Evolutionary conservation across 1,140 invertebrate species (phyloP).

Genomic region (Drosophila murphyi): DNA sequence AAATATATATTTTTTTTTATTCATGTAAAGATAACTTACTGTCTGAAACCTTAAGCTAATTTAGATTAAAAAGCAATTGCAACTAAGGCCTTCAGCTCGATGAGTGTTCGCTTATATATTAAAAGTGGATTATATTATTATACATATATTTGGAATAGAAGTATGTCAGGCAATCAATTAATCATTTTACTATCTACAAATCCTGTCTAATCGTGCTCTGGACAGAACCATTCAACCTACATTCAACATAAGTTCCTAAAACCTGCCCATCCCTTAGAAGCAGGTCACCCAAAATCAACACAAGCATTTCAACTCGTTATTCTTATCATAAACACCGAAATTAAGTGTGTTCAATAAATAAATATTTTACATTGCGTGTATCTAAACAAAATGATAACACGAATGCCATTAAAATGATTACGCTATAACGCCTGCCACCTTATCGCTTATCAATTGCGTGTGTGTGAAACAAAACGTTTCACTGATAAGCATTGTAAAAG

Average conservation of each 20-base stretch:
- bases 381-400: conserved; percentile 32
- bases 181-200: conserved; percentile 34
- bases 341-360: conserved; percentile 1
- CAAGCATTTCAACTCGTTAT: not conserved
- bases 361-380: conserved; percentile 17
- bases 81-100: too few species aligned
- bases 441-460: conserved; percentile 11
- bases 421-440: conserved; percentile 18
- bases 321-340: conserved; percentile 24
- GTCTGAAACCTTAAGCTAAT: too few species aligned
- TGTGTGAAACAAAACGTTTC: conserved; percentile 21
- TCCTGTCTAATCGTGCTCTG: conserved; percentile 4
- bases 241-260: not conserved
- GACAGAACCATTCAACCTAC: conserved; percentile 5
- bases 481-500: conserved; percentile 47
- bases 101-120: too few species aligned
- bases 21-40: too few species aligned
- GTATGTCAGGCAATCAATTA: conserved; percentile 1
- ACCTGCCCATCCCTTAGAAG: not conserved
- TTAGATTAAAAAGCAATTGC: too few species aligned
- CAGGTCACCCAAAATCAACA: conserved; percentile 34
- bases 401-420: conserved; percentile 18
- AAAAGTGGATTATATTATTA: not conserved
- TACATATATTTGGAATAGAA: not conserved
- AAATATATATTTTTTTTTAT: too few species aligned